These are phyloP conservation scores for Dorcus hopei DNA, from an alignment of 2,888 invertebrate species.

Conservation along the genomic window DNA sequence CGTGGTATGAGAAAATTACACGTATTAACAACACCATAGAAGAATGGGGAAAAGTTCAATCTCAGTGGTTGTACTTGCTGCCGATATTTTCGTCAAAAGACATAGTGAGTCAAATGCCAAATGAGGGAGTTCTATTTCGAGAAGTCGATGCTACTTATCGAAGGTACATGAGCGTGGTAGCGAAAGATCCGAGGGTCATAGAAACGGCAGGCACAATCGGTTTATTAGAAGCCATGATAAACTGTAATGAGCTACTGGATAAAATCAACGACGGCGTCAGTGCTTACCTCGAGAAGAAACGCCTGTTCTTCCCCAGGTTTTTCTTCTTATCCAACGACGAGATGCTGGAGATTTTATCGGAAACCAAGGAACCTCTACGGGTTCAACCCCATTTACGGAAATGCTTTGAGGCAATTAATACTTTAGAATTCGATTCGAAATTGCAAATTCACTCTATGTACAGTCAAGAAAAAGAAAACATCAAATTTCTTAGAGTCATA, in stretches of 20 bases:
- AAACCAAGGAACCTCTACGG: constrained; percentile 80
- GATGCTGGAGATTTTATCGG: constrained; percentile 84
- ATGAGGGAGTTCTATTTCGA: constrained; percentile 75
- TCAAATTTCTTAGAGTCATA: constrained; percentile 60
- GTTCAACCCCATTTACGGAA: constrained; percentile 85
- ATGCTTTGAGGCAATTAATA: constrained; percentile 83
- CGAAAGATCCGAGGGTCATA: constrained; percentile 62
- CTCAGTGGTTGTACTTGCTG: constrained; percentile 81
- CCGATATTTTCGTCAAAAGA: constrained; percentile 87
- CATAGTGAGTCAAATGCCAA: constrained; percentile 81
- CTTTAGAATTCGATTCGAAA: constrained; percentile 67
- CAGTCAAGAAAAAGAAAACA: constrained; percentile 72
- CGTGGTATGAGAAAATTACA: constrained; percentile 73
- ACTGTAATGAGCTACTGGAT: constrained; percentile 68
- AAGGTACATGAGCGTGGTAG: constrained; percentile 61
- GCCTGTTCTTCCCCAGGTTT: constrained; percentile 80
- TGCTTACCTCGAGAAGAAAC: constrained; percentile 78
- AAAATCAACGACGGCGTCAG: constrained; percentile 81
- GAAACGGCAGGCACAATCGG: constrained; percentile 65
- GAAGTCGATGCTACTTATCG: constrained; percentile 69
- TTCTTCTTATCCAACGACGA: constrained; percentile 91
- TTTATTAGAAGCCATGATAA: constrained; percentile 66
- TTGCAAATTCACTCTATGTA: constrained; percentile 74
- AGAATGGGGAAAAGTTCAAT: constrained; percentile 83
- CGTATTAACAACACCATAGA: constrained; percentile 71